Conservation (phyloP, 1,140 invertebrate species). For the Philotrypesis tridentata region DNA sequence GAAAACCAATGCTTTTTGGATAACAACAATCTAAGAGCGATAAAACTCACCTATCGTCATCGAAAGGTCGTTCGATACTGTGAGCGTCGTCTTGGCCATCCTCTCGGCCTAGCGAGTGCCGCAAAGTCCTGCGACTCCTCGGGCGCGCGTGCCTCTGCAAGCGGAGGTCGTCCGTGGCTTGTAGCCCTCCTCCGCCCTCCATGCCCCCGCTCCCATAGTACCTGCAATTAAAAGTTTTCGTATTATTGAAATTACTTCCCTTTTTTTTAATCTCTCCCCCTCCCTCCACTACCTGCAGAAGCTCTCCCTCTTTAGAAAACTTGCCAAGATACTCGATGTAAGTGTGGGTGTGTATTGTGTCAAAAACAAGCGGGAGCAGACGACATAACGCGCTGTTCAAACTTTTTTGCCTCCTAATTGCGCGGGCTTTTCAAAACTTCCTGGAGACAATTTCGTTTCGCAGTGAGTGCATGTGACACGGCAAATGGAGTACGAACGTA, state of each 20-base stretch:
- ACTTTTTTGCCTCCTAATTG: conserved; percentile 26
- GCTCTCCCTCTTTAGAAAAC: neutral
- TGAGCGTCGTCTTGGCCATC: conserved; percentile 27
- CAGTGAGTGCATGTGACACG: too few relatives aligned
- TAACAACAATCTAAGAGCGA: too few relatives aligned
- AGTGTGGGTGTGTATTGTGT: neutral
- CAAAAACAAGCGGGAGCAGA: neutral
- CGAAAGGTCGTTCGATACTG: conserved; percentile 37
- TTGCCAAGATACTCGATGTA: neutral
- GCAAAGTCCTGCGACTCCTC: conserved; percentile 47
- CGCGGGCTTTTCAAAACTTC: neutral
- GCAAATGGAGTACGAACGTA: too few relatives aligned
- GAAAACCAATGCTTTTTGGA: too few relatives aligned
- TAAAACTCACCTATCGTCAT: conserved; percentile 54
- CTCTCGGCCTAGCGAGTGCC: conserved; percentile 50
- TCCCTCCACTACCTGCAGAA: too few relatives aligned
- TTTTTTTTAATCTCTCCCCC: conserved; percentile 29
- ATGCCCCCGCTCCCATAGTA: conserved; percentile 74
- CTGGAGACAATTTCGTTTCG: neutral
- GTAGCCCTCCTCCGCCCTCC: conserved; percentile 74
- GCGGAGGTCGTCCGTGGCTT: conserved; percentile 73
- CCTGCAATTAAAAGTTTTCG: conserved; percentile 55
- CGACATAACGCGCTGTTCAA: neutral
- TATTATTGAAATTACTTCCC: conserved; percentile 28
- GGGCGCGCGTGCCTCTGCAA: conserved; percentile 61